Evolutionary conservation across 37 sponge, comb jelly and placozoan species (phyloP), one percentile per base, ranked within the genome.

Genomic region (Halichondria panicea): DNA sequence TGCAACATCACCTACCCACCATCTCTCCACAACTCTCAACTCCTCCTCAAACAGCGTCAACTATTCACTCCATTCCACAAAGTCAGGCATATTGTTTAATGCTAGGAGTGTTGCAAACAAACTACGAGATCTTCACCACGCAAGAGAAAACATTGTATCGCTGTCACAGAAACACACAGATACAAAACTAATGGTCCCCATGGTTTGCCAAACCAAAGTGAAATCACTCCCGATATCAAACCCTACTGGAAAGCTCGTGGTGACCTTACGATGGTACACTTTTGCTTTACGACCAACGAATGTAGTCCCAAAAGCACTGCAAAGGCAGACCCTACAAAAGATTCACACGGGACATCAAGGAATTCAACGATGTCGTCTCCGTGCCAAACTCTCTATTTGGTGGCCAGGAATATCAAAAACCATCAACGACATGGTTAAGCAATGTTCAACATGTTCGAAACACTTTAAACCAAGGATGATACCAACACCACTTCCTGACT

Each of bases 301-400:
- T n/a, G 53, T 84, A 2, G 46, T 84, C 3, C 84, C 84, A 11
- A 68, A 73, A 38, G 6, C 60, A 18, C 35, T 80, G 5, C 80
- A 79, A 33, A 53, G 40, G 25, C 28, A 55, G 43, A 55, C 43
- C 9, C 68, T 78, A 1, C 31, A 67, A 9, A 86, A 80, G 62
- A 66, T 86, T 5, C 79, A 85, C 44, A 19, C 21, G 33, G 84
- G 84, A 28, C 77, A 84, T 53, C 84, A 84, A 24, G 84, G 84
- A 15, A 76, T 76, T 1, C 70, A 76, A 44, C 38, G 77, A 44
- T 84, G 71, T 28, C 43, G 71, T 24, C 77, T 66, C 21, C 31
- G 62, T 33, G 67, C 67, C 8, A 44, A 25, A 27, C 5, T 61
- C 60, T 42, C 85, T 50, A 72, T 84, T 12, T 84, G 78, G 78